Base-by-base conservation (phyloP, 2,797 vertebrate genomes). In the Silurus lanzhouensis region DNA sequence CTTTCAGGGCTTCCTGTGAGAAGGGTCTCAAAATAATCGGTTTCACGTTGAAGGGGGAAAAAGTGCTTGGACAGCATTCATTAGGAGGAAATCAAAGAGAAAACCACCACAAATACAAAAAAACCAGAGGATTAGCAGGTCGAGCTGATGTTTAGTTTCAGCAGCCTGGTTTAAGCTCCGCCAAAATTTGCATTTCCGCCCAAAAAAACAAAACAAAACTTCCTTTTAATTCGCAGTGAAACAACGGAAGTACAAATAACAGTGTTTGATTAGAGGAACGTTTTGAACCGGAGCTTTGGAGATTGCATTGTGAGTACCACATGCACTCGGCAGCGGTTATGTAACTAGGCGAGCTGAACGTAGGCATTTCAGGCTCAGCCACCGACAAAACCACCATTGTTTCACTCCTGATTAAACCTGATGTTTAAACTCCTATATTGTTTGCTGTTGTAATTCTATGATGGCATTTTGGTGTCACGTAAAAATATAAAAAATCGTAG, bases 321-420 rank as follows among this genome's bases (percentile, higher is more conserved):
- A 82, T 87, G 86, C 66, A 52, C 70, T 66, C 78, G 75, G 77
- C 71, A 74, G 80, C n/a, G 17, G 48, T 85, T 82, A 87, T 27
- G 38, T 44, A 87, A 44, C 27, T 14, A 7, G 12, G 63, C 57
- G n/a, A 81, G 63, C 20, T 76, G 82, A 57, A 85, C 67, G 64
- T 27, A 22, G 38, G 22, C 66, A 85, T 83, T 77, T 61, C 57
- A 66, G 48, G 10, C 70, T 89, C 85, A 84, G 55, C 6, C 14
- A 19, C 76, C 61, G 75, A 85, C 85, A 88, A 74, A 74, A 15
- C 64, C 81, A 48, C 38, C 70, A 55, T 89, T 87, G 71, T 89
- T 83, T 22, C 31, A 61, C 68, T 75, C 31, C 58, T 60, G 64
- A 83, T 61, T 82, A 57, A 84, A 68, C 84, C 25, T 81, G 57